These are phyloP conservation scores for Tragulus kanchil DNA, from an alignment of 2,113 vertebrate genomes.

Conservation along the genomic window DNA sequence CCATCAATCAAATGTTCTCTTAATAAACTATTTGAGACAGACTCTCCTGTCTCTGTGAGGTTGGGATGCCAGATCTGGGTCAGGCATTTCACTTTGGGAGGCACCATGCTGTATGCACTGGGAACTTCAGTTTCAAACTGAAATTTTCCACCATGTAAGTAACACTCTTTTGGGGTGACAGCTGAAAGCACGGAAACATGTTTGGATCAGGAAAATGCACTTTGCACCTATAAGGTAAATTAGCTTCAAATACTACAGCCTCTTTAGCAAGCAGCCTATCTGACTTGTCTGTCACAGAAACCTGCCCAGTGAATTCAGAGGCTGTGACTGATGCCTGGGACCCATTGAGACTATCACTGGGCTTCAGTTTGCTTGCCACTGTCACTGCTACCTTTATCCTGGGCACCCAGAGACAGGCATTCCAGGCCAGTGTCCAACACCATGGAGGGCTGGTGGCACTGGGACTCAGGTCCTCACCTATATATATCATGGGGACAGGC, in stretches of 20 bases:
- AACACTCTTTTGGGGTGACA: not conserved
- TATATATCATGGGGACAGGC: too few relatives aligned
- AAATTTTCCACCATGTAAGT: not conserved
- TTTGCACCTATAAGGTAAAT: not conserved
- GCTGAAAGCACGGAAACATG: not conserved
- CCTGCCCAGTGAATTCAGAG: not conserved
- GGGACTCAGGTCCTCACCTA: not conserved
- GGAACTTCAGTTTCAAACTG: not conserved
- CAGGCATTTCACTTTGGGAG: not conserved
- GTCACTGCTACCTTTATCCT: not conserved
- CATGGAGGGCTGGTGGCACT: accelerated
- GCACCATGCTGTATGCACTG: not conserved
- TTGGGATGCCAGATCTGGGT: not conserved
- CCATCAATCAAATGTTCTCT: not conserved
- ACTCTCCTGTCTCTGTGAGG: not conserved
- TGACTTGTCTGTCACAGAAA: not conserved
- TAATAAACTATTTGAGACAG: too few relatives aligned
- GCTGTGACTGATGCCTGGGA: not conserved
- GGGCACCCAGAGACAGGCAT: not conserved
- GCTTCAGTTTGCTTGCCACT: not conserved
- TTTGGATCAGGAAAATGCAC: not conserved
- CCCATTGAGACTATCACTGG: not conserved
- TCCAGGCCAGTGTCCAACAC: not conserved
- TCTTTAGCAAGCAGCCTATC: not conserved
- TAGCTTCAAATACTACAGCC: not conserved